A percentile compares a stretch with the other conserved stretches of the same genome.
These are phyloP conservation scores for Tortrix viridana DNA, from an alignment of 2,888 invertebrate genomes.

Conservation along the genomic window DNA sequence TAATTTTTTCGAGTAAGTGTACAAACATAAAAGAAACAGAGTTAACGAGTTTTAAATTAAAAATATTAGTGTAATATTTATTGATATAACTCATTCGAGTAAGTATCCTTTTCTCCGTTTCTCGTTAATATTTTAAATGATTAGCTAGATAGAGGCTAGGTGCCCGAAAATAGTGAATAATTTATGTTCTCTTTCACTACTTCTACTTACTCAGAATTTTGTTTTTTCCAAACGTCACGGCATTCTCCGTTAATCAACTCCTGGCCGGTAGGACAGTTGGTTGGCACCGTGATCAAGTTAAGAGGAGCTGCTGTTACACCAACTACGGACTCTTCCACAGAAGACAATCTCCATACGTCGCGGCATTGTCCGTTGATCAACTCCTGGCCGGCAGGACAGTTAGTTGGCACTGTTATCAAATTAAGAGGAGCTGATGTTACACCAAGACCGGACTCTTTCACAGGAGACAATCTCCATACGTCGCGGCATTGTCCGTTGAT, in stretches of 20 bases:
- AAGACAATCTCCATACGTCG: slow-evolving; percentile 39
- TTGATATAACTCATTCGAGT: too few species aligned
- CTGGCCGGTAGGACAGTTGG: slow-evolving; percentile 43
- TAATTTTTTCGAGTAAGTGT: too few species aligned
- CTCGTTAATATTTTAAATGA: too few species aligned
- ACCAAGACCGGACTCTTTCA: neutral
- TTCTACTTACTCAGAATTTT: slow-evolving; percentile 15
- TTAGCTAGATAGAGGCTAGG: too few species aligned
- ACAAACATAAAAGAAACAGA: too few species aligned
- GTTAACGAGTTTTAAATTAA: too few species aligned
- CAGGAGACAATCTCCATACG: slow-evolving; percentile 3
- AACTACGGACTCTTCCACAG: neutral
- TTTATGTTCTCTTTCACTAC: too few species aligned
- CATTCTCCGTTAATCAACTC: slow-evolving; percentile 44
- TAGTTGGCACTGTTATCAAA: slow-evolving; percentile 36
- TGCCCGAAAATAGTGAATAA: too few species aligned
- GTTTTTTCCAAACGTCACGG: slow-evolving; percentile 28
- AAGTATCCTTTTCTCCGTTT: too few species aligned
- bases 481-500: slow-evolving; percentile 45
- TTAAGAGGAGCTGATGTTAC: slow-evolving; percentile 13
- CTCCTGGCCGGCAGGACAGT: slow-evolving; percentile 41
- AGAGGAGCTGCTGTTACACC: slow-evolving; percentile 5
- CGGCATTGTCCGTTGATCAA: slow-evolving; percentile 41
- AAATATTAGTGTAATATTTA: too few species aligned
- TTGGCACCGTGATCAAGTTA: slow-evolving; percentile 39